A percentile compares a stretch with the other conserved stretches of the same genome.
Evolutionary conservation across 1,140 invertebrate genomes (phyloP).

Genomic region (Halyomorpha halys): DNA sequence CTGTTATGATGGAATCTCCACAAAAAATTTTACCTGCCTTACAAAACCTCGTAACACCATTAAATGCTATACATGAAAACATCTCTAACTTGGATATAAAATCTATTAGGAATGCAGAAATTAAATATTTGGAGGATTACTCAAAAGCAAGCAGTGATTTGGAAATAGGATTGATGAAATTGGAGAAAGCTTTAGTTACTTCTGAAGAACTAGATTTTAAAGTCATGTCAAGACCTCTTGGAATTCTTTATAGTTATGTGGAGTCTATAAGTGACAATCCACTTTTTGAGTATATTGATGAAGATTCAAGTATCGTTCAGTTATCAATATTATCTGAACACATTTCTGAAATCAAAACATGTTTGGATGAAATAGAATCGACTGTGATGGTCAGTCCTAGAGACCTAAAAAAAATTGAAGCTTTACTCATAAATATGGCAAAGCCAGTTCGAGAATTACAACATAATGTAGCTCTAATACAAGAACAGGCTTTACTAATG

Average conservation of each 20-base stretch:
- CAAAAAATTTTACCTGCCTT: background rate
- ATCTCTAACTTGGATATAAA: constrained; percentile 4
- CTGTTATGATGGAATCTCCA: background rate
- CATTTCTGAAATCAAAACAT: constrained; percentile 39
- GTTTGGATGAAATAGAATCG: constrained; percentile 37
- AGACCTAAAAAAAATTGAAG: constrained; percentile 28
- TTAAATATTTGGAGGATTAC: constrained; percentile 26
- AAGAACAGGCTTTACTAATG: constrained; percentile 32
- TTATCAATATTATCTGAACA: constrained; percentile 37
- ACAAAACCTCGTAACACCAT: background rate
- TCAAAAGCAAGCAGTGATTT: constrained; percentile 28
- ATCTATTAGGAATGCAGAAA: constrained; percentile 14
- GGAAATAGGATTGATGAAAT: constrained; percentile 29
- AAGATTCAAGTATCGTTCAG: constrained; percentile 28
- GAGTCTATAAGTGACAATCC: constrained; percentile 16
- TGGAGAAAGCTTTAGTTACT: constrained; percentile 26
- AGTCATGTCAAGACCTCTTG: constrained; percentile 16
- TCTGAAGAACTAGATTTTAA: background rate
- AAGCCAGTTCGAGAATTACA: constrained; percentile 35
- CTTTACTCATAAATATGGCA: constrained; percentile 33
- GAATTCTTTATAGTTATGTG: constrained; percentile 18
- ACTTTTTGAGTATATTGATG: constrained; percentile 21
- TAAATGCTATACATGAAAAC: constrained; percentile 25
- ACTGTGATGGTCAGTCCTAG: constrained; percentile 36
- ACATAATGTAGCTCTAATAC: constrained; percentile 32